Percentiles rank a stretch among this genome's conserved stretches.
Conservation (phyloP, 1,140 invertebrate genomes). For the Halictus rubicundus region DNA sequence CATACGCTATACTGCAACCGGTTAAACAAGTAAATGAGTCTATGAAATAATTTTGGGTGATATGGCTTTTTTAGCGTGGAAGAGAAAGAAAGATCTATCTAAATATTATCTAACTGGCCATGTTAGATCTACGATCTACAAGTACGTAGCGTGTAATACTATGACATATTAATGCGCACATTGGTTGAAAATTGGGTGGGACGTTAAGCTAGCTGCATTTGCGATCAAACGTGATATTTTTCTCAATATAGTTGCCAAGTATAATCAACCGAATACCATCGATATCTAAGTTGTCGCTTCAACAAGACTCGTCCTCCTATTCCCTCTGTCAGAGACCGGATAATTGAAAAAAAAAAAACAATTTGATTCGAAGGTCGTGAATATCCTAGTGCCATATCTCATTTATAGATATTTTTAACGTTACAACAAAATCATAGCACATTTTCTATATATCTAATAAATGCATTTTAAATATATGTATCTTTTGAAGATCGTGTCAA, state of each 20-base stretch:
- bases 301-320: neutral
- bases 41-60: slow-evolving; percentile 49
- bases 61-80: slow-evolving; percentile 52
- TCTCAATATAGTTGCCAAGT: slow-evolving; percentile 37
- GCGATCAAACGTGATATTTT: slow-evolving; percentile 49
- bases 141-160: slow-evolving; percentile 52
- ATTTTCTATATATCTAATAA: slow-evolving; percentile 59
- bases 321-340: slow-evolving; percentile 19
- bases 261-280: slow-evolving; percentile 22
- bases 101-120: slow-evolving; percentile 54
- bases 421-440: slow-evolving; percentile 56
- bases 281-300: neutral
- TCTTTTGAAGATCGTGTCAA: slow-evolving; percentile 35
- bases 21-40: slow-evolving; percentile 31
- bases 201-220: slow-evolving; percentile 53
- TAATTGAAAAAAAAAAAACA: slow-evolving; percentile 25
- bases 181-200: slow-evolving; percentile 48
- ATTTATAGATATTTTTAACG: slow-evolving; percentile 28
- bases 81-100: slow-evolving; percentile 53
- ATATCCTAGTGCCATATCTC: slow-evolving; percentile 34
- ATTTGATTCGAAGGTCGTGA: slow-evolving; percentile 16
- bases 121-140: slow-evolving; percentile 53
- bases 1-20: slow-evolving; percentile 46
- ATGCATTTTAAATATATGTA: slow-evolving; percentile 57
- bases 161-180: slow-evolving; percentile 60